Conservation (phyloP, 37 sponge, comb jelly and placozoan genomes). For the Chondrosia reniformis region DNA sequence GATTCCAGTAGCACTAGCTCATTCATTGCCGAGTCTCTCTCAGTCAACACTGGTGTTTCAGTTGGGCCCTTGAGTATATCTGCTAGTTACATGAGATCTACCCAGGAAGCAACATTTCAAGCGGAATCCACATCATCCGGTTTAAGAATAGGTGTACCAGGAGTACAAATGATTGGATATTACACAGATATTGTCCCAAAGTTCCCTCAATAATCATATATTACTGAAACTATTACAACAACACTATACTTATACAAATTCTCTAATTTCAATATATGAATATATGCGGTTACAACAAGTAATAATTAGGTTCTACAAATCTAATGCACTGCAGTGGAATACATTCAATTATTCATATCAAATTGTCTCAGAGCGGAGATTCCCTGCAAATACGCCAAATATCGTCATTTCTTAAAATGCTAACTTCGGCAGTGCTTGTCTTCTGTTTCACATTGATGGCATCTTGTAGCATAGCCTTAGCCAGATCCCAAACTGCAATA, state of each 20-base stretch:
- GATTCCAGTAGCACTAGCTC: neutral
- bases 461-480: constrained; percentile 58
- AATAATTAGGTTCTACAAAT: neutral
- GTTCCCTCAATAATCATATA: neutral
- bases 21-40: neutral
- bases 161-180: constrained; percentile 4
- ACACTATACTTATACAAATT: neutral
- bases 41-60: neutral
- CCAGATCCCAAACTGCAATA: constrained; percentile 45
- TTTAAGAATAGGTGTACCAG: neutral
- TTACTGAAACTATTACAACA: neutral
- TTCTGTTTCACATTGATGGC: neutral
- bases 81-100: neutral
- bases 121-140: constrained; percentile 11
- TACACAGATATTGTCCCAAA: constrained; percentile 9
- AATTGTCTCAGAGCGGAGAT: neutral
- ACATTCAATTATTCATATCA: no score
- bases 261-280: neutral
- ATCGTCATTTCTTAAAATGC: neutral
- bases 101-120: neutral
- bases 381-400: neutral
- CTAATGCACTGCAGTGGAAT: neutral
- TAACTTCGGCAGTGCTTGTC: neutral
- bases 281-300: neutral
- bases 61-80: constrained; percentile 12